Conservation (phyloP, 2,888 invertebrate genomes). For the Lasioglossum malachurum region DNA sequence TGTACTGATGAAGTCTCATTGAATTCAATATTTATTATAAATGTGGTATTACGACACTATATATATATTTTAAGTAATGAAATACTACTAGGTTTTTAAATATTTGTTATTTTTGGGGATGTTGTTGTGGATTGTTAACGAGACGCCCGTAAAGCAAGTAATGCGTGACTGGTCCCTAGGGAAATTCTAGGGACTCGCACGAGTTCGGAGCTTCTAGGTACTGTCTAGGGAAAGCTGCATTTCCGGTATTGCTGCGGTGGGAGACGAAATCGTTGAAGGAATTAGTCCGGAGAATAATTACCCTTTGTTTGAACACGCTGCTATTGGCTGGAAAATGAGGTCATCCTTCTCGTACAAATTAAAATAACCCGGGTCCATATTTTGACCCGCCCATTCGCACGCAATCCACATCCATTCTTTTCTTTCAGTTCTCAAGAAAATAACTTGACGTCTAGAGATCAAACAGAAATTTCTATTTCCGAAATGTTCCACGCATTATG, state of each 20-base stretch:
- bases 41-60: no score
- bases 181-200: slow-evolving; percentile 43
- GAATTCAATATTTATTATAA: no score
- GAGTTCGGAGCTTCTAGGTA: slow-evolving; percentile 21
- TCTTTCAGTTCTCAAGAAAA: background rate
- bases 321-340: background rate
- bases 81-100: background rate
- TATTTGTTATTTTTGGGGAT: background rate
- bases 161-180: slow-evolving; percentile 18
- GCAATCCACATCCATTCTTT: no score
- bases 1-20: no score
- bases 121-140: slow-evolving; percentile 23
- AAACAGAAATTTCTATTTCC: background rate
- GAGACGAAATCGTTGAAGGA: background rate
- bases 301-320: background rate
- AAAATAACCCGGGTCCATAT: background rate
- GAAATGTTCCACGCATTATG: background rate
- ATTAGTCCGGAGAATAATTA: background rate
- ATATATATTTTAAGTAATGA: no score
- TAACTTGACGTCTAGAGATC: background rate
- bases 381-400: background rate
- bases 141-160: slow-evolving; percentile 34
- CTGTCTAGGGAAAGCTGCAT: slow-evolving; percentile 9
- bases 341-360: background rate
- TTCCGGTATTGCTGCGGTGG: background rate